Base-by-base conservation (phyloP, 53 echinoderm and acorn worm genomes). In the Echinarachnius parma region DNA sequence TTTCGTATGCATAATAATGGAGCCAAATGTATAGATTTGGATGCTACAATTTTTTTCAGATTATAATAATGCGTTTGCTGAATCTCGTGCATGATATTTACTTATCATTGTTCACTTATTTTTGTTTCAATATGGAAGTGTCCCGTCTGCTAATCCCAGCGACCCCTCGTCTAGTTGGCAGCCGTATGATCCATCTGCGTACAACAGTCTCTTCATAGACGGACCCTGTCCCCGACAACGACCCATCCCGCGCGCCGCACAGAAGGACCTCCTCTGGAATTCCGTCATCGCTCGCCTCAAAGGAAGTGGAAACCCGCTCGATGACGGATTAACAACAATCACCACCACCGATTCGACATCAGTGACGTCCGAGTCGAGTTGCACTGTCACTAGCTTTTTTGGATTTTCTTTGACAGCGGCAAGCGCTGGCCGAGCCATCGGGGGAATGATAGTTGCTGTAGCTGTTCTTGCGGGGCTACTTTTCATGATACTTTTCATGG, bases 241-340 rank as follows among this genome's bases (percentile, higher is more conserved):
- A 53, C 34, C 54, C 31, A 11, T 69, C 16, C 70, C 52, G 1
- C 34, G 54, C 52, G 70, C 21, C 11, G 35, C 30, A 30, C 53
- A 69, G 27, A 69, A 69, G 15, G 36, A 69, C 31, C 0, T 53
- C 36, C 53, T 69, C 35, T 69, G 70, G 70, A 22, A 69, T 53
- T 53, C 70, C 34, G 53, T 69, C 53, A 32, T 69, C 24, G 20
- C 70, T 34, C 53, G 30, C 52, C 23, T 69, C 28, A 46, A 31
- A 26, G 15, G 7, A 5, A 13, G 13, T 13, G 42, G 7, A 5
- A 39, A 39, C 42, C 7, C 7, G 7, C 7, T 9, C 42, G 42
- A 39, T 25, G 32, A 10, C 9, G 31, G 1, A 22, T 45, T 46
- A 21, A 31, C 31, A 34, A 48, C 1, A 0, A 2, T 2, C 13